Percentiles rank a stretch among this genome's conserved stretches.
phyloP scores from a whole-genome alignment of 2,797 vertebrate species.

The Taeniopygia guttata region DNA sequence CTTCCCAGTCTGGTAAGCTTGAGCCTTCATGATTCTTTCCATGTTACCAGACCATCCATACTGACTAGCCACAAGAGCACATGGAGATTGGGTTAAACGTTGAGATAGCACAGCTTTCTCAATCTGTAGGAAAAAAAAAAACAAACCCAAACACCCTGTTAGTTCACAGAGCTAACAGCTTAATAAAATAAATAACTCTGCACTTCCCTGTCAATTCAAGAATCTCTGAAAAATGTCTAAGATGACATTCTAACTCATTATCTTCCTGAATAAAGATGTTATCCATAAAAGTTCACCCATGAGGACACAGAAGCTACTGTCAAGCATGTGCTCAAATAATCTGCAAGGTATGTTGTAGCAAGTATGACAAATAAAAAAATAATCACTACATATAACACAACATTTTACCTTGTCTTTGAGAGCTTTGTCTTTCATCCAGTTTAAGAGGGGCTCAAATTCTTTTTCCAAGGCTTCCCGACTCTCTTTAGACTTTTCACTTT shows the following conservation, averaged over 20 bases:
- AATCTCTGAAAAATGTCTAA: not conserved
- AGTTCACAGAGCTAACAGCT: not conserved
- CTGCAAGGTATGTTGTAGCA: not conserved
- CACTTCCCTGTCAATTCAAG: not conserved
- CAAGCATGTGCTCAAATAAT: not conserved
- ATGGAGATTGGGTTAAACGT: slow-evolving; percentile 91
- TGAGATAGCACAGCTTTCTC: slow-evolving; percentile 96
- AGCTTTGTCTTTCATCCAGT: slow-evolving; percentile 95
- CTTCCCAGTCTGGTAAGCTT: slow-evolving; percentile 98
- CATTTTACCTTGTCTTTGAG: slow-evolving; percentile 90
- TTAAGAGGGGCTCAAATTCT: slow-evolving; percentile 93
- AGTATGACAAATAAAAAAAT: not conserved
- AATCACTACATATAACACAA: rapidly evolving
- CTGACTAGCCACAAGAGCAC: slow-evolving; percentile 95
- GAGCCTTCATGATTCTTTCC: slow-evolving; percentile 99
- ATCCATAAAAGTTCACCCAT: not conserved
- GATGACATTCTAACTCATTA: not conserved
- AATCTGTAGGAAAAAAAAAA: slow-evolving; percentile 79
- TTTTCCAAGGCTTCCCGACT: slow-evolving; percentile 90
- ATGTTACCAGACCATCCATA: slow-evolving; percentile 99
- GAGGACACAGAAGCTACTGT: not conserved
- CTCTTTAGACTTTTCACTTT: slow-evolving; percentile 94
- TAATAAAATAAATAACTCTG: not conserved
- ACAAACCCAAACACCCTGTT: not conserved
- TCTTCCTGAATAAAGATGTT: not conserved